Evolutionary conservation across 2,888 invertebrate species (phyloP).

Genomic region (Spodoptera exigua): DNA sequence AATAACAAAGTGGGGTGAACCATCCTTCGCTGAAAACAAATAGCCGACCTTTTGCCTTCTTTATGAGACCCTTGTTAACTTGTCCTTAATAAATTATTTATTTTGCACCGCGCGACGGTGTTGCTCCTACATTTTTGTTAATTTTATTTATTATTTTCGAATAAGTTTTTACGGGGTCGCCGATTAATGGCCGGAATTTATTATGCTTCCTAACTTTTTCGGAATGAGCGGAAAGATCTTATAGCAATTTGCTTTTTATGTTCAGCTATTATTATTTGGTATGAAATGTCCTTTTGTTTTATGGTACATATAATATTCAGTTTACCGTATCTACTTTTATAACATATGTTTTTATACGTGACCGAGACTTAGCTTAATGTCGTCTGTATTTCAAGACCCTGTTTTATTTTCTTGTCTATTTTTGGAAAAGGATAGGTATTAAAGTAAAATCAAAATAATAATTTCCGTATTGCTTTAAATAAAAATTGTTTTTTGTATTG

Average conservation of each 20-base stretch:
- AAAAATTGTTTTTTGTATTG: too few species aligned
- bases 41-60: slow-evolving; percentile 89
- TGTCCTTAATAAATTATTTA: slow-evolving; percentile 89
- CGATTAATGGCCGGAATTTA: slow-evolving; percentile 65
- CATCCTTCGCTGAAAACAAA: slow-evolving; percentile 86
- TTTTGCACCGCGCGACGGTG: slow-evolving; percentile 76
- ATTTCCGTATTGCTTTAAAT: too few species aligned
- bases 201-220: slow-evolving; percentile 60
- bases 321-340: slow-evolving; percentile 29
- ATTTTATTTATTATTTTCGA: slow-evolving; percentile 81
- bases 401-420: too few species aligned
- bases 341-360: slow-evolving; percentile 14
- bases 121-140: slow-evolving; percentile 76
- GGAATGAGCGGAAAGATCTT: slow-evolving; percentile 55
- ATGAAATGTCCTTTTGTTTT: slow-evolving; percentile 24
- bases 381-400: too few species aligned
- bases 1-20: slow-evolving; percentile 85
- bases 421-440: too few species aligned
- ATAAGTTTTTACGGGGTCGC: slow-evolving; percentile 68
- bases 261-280: slow-evolving; percentile 30
- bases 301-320: slow-evolving; percentile 18
- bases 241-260: slow-evolving; percentile 52
- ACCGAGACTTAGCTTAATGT: background rate
- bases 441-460: too few species aligned
- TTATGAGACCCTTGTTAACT: slow-evolving; percentile 89